phyloP scores from a whole-genome alignment of 2,888 invertebrate species.

The Notodonta ziczac region DNA sequence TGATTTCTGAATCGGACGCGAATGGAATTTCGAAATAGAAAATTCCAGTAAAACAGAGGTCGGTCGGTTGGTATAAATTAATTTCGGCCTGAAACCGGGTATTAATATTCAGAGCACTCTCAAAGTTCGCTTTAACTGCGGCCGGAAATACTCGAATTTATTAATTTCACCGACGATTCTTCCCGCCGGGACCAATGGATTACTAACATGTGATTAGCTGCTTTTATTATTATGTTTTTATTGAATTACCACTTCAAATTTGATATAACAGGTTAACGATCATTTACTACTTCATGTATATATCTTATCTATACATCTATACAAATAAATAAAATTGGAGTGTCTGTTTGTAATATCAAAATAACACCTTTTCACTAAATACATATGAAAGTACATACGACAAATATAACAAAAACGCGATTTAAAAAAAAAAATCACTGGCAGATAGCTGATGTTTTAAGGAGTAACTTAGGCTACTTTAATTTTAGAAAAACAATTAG shows the following conservation, averaged over 20 bases:
- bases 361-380: no score
- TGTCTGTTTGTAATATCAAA: no score
- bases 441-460: no score
- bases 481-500: no score
- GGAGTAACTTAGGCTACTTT: no score
- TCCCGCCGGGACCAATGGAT: constrained; percentile 51
- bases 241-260: background rate
- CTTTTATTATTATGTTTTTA: constrained; percentile 38
- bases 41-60: constrained; percentile 71
- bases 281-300: no score
- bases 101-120: constrained; percentile 82
- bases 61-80: constrained; percentile 78
- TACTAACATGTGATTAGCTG: constrained; percentile 51
- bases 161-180: constrained; percentile 68
- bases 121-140: constrained; percentile 77
- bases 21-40: constrained; percentile 70
- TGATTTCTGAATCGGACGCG: constrained; percentile 48
- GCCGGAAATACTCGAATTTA: constrained; percentile 75
- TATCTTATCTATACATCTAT: no score
- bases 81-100: constrained; percentile 76
- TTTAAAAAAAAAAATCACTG: no score
- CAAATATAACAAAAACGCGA: no score
- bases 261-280: no score
- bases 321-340: no score
- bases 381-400: no score